Base-by-base conservation (phyloP, 2,113 vertebrate species). In the Alexandromys fortis region DNA sequence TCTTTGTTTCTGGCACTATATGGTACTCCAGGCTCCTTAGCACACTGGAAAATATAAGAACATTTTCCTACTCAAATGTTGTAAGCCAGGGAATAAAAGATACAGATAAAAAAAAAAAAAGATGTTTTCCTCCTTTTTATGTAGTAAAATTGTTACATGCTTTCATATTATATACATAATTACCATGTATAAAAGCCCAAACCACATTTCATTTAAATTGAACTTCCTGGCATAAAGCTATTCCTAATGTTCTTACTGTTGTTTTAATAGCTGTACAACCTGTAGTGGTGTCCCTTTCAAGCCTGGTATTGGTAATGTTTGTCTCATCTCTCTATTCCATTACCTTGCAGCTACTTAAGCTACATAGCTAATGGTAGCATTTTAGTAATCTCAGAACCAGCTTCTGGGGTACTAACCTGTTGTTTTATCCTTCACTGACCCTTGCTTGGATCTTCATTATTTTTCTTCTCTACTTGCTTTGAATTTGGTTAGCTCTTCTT, bases 401-500 rank as follows among this genome's bases (percentile, higher is more conserved):
- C 63, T 96, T 94, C 52, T 47, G 38, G 24, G 82, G 90, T 78
- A 75, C 67, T 92, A 95, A 45, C 63, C 47, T 67, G 68, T 22
- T 89, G 33, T 96, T 76, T 89, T 86, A 72, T 58, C 70, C n/a
- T 94, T 86, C 67, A 95, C 0, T 77, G 75, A 92, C 26, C 83
- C 45, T 19, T 78, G 30, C 17, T 88, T 21, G 82, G 42, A 87
- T 83, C 61, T 86, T 93, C 86, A 95, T 61, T 45, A 55, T 78
- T 92, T 86, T 33, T 92, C 86, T 52, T 87, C 78, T 90, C 38
- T 55, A 38, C 14, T 93, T 81, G 73, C 77, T 93, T 93, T 95
- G 47, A n/a, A 63, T 72, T 87, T 90, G 70, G 79, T 77, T 87
- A 77, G 28, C 19, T 92, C 58, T 89, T 77, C 55, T 92, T 61